Percentiles rank a stretch among this genome's conserved stretches.
These are phyloP conservation scores for Eublepharis macularius DNA, from an alignment of 2,113 vertebrate genomes.

Conservation along the genomic window DNA sequence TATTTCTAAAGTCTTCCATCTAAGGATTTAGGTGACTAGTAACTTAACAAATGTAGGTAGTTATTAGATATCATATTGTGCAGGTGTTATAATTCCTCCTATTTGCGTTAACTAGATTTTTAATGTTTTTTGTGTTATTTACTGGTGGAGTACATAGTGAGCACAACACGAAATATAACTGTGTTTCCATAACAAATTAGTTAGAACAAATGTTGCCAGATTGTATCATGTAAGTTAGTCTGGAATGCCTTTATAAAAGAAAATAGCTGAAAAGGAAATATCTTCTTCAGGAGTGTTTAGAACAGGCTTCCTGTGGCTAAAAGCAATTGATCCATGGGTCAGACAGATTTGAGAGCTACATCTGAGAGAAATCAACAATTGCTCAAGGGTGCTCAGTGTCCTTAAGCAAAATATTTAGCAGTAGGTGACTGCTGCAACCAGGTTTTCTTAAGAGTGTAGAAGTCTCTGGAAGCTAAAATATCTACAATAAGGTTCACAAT, in stretches of 20 bases:
- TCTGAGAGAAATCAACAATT: background rate
- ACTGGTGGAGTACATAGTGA: background rate
- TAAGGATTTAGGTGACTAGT: no score
- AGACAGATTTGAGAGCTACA: background rate
- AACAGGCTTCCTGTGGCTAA: background rate
- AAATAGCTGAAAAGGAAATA: background rate
- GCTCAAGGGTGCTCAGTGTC: background rate
- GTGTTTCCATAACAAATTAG: background rate
- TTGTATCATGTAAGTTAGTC: no score
- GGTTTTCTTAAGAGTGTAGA: background rate
- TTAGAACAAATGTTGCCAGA: background rate
- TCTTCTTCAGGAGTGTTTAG: background rate
- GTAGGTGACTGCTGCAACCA: background rate
- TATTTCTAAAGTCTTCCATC: no score
- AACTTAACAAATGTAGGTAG: no score
- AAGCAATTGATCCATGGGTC: background rate
- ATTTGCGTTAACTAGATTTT: no score
- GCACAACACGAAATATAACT: no score
- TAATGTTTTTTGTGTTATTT: background rate
- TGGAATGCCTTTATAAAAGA: no score
- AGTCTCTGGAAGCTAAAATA: background rate
- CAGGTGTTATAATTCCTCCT: no score
- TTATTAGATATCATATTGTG: no score
- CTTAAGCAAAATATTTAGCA: background rate
- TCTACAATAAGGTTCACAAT: background rate